These are phyloP conservation scores for Zaprionus tsacasi DNA, from an alignment of 1,140 invertebrate species.

Conservation along the genomic window DNA sequence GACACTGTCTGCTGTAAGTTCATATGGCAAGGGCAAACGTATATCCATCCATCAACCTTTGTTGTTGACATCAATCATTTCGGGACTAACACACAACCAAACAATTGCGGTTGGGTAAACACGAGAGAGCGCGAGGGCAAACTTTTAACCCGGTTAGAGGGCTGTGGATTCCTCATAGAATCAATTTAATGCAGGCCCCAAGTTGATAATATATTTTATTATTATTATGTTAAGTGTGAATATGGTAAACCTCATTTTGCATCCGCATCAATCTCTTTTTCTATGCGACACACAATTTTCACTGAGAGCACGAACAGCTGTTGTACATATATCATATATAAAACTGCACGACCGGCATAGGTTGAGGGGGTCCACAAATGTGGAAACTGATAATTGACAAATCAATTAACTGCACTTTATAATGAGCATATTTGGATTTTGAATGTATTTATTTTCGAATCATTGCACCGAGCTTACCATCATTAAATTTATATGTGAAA, in stretches of 20 bases:
- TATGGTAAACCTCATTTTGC: not conserved
- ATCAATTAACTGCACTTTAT: not conserved
- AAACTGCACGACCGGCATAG: not conserved
- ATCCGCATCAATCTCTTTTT: not conserved
- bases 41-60: slow-evolving; percentile 70
- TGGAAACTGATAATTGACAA: not conserved
- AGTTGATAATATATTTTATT: slow-evolving; percentile 3
- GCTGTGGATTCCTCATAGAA: slow-evolving; percentile 5
- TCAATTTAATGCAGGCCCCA: slow-evolving; percentile 1
- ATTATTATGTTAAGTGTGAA: not conserved
- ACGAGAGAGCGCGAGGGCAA: slow-evolving; percentile 8
- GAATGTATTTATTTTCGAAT: too few species aligned
- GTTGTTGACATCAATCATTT: slow-evolving; percentile 63
- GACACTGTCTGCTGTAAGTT: slow-evolving; percentile 18
- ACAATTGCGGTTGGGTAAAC: slow-evolving; percentile 47
- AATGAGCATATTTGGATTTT: not conserved
- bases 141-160: slow-evolving; percentile 4
- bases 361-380: too few species aligned
- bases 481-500: not conserved
- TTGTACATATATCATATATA: not conserved
- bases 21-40: slow-evolving; percentile 29
- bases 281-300: not conserved
- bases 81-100: slow-evolving; percentile 11
- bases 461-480: not conserved
- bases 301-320: slow-evolving; percentile 4